Percentiles rank a stretch among this genome's conserved stretches.
phyloP scores from a whole-genome alignment of 2,113 vertebrate genomes.

The Vidua chalybeata region DNA sequence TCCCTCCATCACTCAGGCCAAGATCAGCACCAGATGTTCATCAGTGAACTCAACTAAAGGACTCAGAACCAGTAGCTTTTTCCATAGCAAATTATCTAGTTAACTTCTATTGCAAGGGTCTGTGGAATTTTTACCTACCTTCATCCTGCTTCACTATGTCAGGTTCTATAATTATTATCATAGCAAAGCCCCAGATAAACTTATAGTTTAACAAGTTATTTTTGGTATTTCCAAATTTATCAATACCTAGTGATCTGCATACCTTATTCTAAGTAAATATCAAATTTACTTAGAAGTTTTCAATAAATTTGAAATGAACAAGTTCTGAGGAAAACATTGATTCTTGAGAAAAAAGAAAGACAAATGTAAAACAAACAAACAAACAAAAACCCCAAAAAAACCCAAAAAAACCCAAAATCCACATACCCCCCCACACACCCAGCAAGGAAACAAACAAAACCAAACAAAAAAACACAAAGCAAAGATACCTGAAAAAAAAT shows the following conservation, averaged over 20 bases:
- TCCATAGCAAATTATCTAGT: not conserved
- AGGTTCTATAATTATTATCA: not conserved
- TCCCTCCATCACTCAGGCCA: not conserved
- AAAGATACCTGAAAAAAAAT: not conserved
- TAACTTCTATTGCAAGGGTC: not conserved
- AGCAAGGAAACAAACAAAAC: not conserved
- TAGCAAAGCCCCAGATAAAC: not conserved
- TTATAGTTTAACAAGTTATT: not conserved
- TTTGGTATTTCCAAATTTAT: not conserved
- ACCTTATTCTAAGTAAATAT: not conserved
- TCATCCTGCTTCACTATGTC: not conserved
- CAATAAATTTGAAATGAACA: not conserved
- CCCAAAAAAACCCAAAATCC: too few species aligned
- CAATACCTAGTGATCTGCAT: not conserved
- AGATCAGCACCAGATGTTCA: not conserved
- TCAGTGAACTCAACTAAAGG: not conserved
- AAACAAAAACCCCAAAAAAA: not conserved
- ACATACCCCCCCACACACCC: too few species aligned
- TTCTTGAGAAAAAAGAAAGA: accelerated
- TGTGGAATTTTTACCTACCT: not conserved
- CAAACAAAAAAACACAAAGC: not conserved
- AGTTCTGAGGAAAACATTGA: not conserved
- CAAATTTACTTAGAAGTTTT: not conserved
- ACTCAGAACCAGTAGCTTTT: not conserved
- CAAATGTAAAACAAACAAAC: not conserved